phyloP scores from a whole-genome alignment of 1,140 invertebrate species.

The Luehdorfia chinensis region DNA sequence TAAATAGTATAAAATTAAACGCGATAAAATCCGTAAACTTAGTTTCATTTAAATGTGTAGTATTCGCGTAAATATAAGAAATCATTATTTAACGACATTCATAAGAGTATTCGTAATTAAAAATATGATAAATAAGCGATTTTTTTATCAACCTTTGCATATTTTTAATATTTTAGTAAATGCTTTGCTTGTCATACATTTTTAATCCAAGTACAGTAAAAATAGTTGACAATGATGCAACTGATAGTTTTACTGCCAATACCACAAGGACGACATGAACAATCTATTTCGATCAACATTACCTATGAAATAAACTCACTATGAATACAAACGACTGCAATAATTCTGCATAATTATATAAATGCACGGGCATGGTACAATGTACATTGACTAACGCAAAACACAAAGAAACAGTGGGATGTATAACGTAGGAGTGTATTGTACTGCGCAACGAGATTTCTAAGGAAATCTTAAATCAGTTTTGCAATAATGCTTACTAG shows the following conservation, averaged over 20 bases:
- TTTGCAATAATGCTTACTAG: constrained; percentile 12
- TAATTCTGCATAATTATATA: neutral
- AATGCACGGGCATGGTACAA: neutral
- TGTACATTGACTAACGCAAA: neutral
- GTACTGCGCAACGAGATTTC: constrained; percentile 4
- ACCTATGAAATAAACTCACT: neutral
- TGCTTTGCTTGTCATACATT: too few relatives aligned
- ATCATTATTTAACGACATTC: too few relatives aligned
- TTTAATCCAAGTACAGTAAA: too few relatives aligned
- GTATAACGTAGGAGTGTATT: constrained; percentile 9
- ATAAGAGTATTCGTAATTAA: too few relatives aligned
- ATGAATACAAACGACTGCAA: neutral
- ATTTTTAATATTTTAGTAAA: too few relatives aligned
- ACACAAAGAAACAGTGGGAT: constrained; percentile 4
- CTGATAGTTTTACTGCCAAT: neutral
- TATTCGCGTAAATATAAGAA: too few relatives aligned
- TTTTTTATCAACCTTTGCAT: too few relatives aligned
- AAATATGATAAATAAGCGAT: too few relatives aligned
- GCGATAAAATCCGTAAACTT: too few relatives aligned
- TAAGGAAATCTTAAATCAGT: constrained; percentile 15
- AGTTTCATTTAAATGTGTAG: too few relatives aligned
- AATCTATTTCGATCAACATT: neutral
- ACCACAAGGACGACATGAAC: neutral
- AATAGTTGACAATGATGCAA: too few relatives aligned
- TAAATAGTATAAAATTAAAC: too few relatives aligned